These are phyloP conservation scores for Lagorchestes hirsutus DNA, from an alignment of 2,797 vertebrate genomes.

Conservation along the genomic window DNA sequence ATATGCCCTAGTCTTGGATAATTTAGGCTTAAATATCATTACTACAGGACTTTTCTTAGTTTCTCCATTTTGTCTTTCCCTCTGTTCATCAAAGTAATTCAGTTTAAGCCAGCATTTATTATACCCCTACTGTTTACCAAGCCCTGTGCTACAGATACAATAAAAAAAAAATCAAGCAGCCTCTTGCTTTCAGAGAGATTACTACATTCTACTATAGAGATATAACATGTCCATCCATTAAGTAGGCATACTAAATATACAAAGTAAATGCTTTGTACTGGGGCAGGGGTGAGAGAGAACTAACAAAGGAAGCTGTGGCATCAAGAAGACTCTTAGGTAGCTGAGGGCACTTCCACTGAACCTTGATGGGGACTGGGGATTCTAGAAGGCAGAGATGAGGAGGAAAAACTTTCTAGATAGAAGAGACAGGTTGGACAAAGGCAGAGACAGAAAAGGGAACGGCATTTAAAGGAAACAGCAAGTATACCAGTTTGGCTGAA, in stretches of 20 bases:
- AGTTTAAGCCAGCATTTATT: background rate
- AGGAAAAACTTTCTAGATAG: background rate
- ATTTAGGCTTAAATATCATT: background rate
- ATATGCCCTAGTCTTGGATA: background rate
- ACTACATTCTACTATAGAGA: background rate
- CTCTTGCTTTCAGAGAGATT: background rate
- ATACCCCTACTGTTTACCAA: background rate
- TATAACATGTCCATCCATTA: background rate
- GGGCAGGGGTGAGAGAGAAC: background rate
- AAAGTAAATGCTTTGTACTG: background rate
- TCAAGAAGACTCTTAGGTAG: background rate
- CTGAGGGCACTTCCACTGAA: background rate
- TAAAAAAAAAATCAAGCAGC: background rate
- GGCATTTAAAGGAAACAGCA: background rate
- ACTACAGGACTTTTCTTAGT: background rate
- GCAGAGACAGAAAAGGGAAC: background rate
- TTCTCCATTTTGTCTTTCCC: conserved; percentile 2
- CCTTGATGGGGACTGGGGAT: background rate
- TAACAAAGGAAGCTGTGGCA: background rate
- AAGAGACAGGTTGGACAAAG: background rate
- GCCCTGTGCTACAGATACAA: background rate
- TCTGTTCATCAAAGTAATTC: background rate
- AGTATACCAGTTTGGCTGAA: background rate
- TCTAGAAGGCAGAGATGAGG: background rate
- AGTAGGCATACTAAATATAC: background rate